Base-by-base conservation (phyloP, 2,797 vertebrate genomes). In the Eulemur mongoz region DNA sequence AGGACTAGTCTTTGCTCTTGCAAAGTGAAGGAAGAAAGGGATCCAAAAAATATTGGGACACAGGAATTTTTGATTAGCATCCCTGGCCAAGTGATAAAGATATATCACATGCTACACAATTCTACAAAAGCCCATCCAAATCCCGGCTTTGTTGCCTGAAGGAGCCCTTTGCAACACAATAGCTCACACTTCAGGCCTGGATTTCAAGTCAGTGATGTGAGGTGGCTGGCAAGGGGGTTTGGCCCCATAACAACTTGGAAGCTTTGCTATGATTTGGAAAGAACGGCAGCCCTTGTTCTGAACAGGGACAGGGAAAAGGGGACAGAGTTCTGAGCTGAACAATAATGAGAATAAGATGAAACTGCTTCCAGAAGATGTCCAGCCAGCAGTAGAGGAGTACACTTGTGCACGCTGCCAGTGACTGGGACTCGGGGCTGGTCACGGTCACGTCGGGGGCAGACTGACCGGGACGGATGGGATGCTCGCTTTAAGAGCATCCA, bases 301-400 rank as follows among this genome's bases (percentile, higher is more conserved):
- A 92, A 97, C 67, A 81, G 63, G 90, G 50, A 94, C 63, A 97
- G 67, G 80, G 78, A 93, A 97, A 94, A 82, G 95, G 95, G 61
- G 87, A 96, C 95, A 88, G 94, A 95, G 94, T 97, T 97, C 96
- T 96, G 72, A 70, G n/a, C 43, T 84, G 92, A 97, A 97, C 72
- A 87, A 61, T 96, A 85, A 97, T 9, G 32, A 69, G 93, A 93
- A 94, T 86, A 70, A 86, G 80, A 95, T 92, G 69, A 94, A 97
- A 92, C 38, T 65, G 63, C 91, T 92, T 96, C 72, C 67, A 12
- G 18, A 93, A 40, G 59, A 80, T 94, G 91, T 95, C 48, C 86
- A 70, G 86, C 61, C 95, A 72, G 85, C 43, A 15, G 70, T 35
- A 14, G 67, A 91, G 25, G 54, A 82, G 78, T 6, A 18, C 40